Conservation (phyloP, 2,113 vertebrate genomes). For the Asarcornis scutulata region DNA sequence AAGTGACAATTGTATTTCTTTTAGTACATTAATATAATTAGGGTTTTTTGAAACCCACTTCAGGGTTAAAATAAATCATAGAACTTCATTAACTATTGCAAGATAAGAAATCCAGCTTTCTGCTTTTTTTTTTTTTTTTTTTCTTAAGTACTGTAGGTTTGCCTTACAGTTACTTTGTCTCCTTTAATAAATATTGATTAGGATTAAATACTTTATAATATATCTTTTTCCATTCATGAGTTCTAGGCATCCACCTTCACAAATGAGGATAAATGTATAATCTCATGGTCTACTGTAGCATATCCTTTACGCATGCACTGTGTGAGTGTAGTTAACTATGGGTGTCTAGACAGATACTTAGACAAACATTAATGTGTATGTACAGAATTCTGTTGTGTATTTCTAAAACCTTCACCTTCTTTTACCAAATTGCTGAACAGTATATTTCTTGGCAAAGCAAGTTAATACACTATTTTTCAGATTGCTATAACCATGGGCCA, state of each 20-base stretch:
- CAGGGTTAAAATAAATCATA: conserved; percentile 47
- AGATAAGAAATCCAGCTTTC: background rate
- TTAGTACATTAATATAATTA: conserved; percentile 27
- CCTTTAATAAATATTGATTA: conserved; percentile 62
- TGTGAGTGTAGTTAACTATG: background rate
- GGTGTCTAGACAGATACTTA: conserved; percentile 2
- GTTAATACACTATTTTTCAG: background rate
- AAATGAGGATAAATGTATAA: conserved; percentile 66
- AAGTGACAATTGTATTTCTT: conserved; percentile 20
- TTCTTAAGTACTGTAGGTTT: background rate
- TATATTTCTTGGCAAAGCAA: background rate
- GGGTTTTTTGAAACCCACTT: background rate
- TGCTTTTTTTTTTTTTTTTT: background rate
- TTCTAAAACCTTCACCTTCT: background rate
- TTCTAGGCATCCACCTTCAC: conserved; percentile 26
- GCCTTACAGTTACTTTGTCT: conserved; percentile 37
- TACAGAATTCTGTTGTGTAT: background rate
- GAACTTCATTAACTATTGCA: conserved; percentile 28
- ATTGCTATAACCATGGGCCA: background rate
- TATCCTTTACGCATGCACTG: background rate
- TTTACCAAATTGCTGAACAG: background rate
- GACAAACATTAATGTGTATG: background rate
- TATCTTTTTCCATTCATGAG: conserved; percentile 14
- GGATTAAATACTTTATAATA: conserved; percentile 49
- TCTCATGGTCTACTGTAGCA: conserved; percentile 25